Evolutionary conservation across 2,888 invertebrate species (phyloP).

Genomic region (Aelia acuminata): DNA sequence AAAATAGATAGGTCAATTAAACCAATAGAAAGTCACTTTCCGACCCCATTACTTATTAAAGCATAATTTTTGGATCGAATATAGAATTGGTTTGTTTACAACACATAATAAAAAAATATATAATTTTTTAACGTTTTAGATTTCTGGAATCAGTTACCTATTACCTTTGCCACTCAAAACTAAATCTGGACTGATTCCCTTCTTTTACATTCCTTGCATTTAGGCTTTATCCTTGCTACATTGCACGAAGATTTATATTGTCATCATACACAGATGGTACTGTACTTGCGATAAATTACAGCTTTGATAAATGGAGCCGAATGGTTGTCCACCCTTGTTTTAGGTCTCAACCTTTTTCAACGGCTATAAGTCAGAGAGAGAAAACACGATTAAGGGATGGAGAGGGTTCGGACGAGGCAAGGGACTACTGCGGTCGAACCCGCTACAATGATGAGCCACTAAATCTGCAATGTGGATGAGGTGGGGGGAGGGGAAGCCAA

Average conservation of each 20-base stretch:
- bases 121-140: too few relatives aligned
- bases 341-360: background rate
- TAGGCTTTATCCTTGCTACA: too few relatives aligned
- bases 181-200: too few relatives aligned
- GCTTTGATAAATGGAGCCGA: background rate
- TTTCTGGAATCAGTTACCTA: too few relatives aligned
- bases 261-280: background rate
- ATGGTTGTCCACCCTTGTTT: background rate
- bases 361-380: background rate
- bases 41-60: too few relatives aligned
- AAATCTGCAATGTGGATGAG: conserved; percentile 56
- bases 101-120: too few relatives aligned
- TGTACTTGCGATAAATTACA: background rate
- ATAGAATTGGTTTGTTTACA: too few relatives aligned
- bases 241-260: background rate
- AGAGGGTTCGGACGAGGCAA: background rate
- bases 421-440: conserved; percentile 44
- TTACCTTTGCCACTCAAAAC: too few relatives aligned
- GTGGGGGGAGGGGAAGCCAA: conserved; percentile 40
- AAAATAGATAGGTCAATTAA: too few relatives aligned
- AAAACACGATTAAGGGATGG: background rate
- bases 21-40: too few relatives aligned
- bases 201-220: too few relatives aligned
- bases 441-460: conserved; percentile 53
- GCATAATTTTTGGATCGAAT: too few relatives aligned